Percentiles rank a stretch among this genome's conserved stretches.
phyloP scores from a whole-genome alignment of 2,113 vertebrate species.

The Cyanoramphus novaezelandiae region DNA sequence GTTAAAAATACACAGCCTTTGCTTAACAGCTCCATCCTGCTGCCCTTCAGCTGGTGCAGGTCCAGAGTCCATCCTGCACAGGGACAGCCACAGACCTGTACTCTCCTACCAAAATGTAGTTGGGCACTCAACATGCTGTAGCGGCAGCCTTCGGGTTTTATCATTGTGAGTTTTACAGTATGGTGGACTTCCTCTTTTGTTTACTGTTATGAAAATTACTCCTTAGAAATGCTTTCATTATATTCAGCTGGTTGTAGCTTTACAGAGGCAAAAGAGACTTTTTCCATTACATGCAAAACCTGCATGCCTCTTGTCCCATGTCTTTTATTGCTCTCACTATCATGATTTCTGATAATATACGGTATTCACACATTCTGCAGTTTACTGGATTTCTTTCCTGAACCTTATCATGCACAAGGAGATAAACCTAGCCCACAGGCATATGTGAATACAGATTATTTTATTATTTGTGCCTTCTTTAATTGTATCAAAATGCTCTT shows the following conservation, averaged over 20 bases:
- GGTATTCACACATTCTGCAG: accelerated
- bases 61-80: not conserved
- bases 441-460: not conserved
- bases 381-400: not conserved
- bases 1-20: not conserved
- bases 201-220: not conserved
- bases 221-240: not conserved
- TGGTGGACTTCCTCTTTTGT: not conserved
- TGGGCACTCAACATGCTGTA: not conserved
- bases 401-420: not conserved
- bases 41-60: not conserved
- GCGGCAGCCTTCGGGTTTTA: not conserved
- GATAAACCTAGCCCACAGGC: not conserved
- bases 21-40: not conserved
- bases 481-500: not conserved
- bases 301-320: not conserved
- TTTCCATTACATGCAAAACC: not conserved
- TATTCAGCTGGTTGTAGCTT: not conserved
- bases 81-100: not conserved
- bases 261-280: not conserved
- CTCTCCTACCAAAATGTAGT: not conserved
- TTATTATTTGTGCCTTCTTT: not conserved
- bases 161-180: not conserved
- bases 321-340: not conserved
- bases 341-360: not conserved